Evolutionary conservation across 1,140 invertebrate species (phyloP), one percentile per base, ranked within the genome.

Genomic region (Rhagoletis pomonella): DNA sequence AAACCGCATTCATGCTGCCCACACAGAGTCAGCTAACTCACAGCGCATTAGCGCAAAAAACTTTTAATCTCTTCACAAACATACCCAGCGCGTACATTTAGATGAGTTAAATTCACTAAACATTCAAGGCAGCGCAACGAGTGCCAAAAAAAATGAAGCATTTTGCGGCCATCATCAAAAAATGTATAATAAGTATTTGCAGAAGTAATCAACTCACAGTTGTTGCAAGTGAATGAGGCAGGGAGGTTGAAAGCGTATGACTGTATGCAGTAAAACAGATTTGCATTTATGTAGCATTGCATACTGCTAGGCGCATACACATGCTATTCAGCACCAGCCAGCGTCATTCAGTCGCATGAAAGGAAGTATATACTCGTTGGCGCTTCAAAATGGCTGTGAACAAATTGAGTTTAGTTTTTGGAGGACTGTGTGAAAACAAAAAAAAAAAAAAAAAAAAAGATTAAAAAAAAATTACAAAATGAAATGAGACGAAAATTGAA

Each of bases 401-500:
- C 29, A 73, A 42, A 73, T n/a, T 73, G 39, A 17, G 10, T 47
- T 44, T 3, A 73, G 17, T 55, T 55, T 10, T 55, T 55, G 50
- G 29, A 7, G 5, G 50, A 55, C 50, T 55, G 10, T 5, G 50
- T 7, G 50, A 55, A 55, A 55, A 55, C 50, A 55, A 65, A 65
- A 65, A 65, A 4, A 65, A 65, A 58, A 58, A 59, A 55, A 5
- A 14, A 29, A 81, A 55, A 73, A 6, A 73, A 73, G n/a, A 42
- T 1, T 12, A 6, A 4, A 3, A 12, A 59, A 67, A 17, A 17
- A 44, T 12, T 42, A n/a, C 47, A 50, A 85, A 19, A 19, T 85
- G 9, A 85, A 85, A 85, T 85, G 81, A 85, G 29, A 85, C 58
- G 81, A 85, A 85, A 85, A 85, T 85, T 85, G 81, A 85, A 85